Base-by-base conservation (phyloP, 1,140 invertebrate species). In the Listronotus oregonensis region DNA sequence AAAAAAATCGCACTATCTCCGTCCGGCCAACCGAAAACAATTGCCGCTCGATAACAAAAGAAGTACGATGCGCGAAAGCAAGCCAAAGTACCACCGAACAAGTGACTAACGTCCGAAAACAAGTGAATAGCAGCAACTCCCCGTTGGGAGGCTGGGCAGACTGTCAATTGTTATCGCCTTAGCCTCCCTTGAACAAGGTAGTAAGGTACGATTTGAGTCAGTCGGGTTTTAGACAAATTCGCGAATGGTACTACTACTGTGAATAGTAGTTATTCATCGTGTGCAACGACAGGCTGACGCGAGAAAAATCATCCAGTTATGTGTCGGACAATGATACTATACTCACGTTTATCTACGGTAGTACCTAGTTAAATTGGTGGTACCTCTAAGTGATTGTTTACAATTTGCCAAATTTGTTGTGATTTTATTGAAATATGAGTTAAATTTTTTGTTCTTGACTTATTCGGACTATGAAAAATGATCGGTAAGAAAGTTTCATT, bases 21-120 rank as follows among this genome's bases (percentile, higher is more conserved):
- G 47, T 37, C 40, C 50, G 50, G 60, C 49, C 60, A 63, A 63
- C 58, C 58, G 46, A 61, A 61, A 51, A 50, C 58, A 61, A 61
- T 51, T 61, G 58, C 58, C 34, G 21, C 14, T 31, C 46, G 34
- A 61, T 51, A 61, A 63, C 60, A 63, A 63, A 63, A 63, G 58
- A 61, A 51, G 50, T 61, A 51, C 49, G 60, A 63, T 54, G 51
- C 60, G 60, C 60, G 31, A 63, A 63, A 62, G 40, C 17, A 9
- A 42, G 32, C 52, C 18, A 17, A 55, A 40, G 40, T 50, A 52
- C 60, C 60, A 21, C 46, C 17, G 34, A 37, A 37, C 34, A 37
- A 37, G 34, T 37, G 34, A 9, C 34, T 37, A 37, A 18, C 46
- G 39, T 44, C 39, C 56, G 34, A 37, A 61, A 61, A 61, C 47